Percentiles rank a stretch among this genome's conserved stretches.
Conservation (phyloP, 2,113 vertebrate genomes). For the Centrocercus urophasianus region DNA sequence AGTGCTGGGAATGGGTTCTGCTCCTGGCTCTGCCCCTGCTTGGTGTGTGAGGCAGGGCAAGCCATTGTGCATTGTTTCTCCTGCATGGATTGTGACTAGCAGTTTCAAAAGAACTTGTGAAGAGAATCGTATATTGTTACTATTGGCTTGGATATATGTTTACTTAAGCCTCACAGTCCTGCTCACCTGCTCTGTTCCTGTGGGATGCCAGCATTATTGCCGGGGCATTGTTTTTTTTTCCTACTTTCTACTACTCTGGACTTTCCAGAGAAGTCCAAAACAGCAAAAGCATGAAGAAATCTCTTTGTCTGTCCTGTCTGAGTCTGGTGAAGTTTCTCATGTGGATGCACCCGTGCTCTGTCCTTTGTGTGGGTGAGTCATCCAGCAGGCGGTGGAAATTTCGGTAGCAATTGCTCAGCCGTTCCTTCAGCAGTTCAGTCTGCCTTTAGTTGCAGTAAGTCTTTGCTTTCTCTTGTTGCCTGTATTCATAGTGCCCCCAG, state of each 20-base stretch:
- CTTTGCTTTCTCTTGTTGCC: neutral
- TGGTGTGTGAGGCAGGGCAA: neutral
- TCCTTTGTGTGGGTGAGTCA: neutral
- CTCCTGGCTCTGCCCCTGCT: neutral
- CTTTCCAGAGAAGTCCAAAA: neutral
- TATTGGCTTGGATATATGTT: neutral
- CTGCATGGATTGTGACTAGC: neutral
- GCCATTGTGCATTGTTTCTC: neutral
- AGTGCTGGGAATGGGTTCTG: neutral
- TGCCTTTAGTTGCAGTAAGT: neutral
- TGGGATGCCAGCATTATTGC: neutral
- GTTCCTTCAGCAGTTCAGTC: neutral
- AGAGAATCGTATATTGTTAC: neutral
- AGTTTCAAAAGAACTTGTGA: conserved; percentile 1
- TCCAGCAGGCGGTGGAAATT: neutral
- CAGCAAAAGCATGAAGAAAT: neutral
- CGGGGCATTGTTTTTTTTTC: neutral
- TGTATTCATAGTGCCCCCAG: neutral
- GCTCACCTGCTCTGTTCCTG: accelerated
- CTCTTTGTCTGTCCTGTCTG: neutral
- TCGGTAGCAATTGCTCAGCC: neutral
- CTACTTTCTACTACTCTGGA: too few relatives aligned
- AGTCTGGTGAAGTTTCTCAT: neutral
- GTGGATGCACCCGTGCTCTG: accelerated
- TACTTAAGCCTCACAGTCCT: neutral